A percentile compares a stretch with the other conserved stretches of the same genome.
Evolutionary conservation across 2,113 vertebrate genomes (phyloP).

Genomic region (Brachionichthys hirsutus): DNA sequence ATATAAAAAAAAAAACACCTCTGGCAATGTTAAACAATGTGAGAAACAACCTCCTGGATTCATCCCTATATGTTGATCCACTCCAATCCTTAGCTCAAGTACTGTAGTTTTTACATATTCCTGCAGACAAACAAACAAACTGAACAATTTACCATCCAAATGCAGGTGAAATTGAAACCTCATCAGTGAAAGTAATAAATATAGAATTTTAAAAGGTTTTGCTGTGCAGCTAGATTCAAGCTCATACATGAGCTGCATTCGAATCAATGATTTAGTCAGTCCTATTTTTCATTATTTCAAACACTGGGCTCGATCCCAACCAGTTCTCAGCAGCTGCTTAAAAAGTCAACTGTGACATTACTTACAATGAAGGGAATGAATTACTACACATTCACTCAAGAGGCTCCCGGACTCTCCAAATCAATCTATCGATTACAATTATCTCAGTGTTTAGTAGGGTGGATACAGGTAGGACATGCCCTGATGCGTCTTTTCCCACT

Average conservation of each 20-base stretch:
- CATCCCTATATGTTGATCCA: too few species aligned
- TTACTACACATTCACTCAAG: not conserved
- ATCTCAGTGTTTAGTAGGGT: conserved; percentile 4
- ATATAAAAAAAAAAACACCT: too few species aligned
- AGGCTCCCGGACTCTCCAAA: conserved; percentile 13
- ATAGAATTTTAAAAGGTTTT: too few species aligned
- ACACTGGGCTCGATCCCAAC: conserved; percentile 24
- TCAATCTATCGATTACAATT: not conserved
- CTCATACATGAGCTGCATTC: conserved; percentile 11
- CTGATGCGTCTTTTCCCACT: conserved; percentile 31
- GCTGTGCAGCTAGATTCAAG: conserved; percentile 15
- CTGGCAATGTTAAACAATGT: too few species aligned
- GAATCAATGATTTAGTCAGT: conserved; percentile 20
- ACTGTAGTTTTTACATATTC: too few species aligned
- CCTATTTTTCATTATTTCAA: conserved; percentile 40
- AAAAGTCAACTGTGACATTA: conserved; percentile 4
- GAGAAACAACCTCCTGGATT: too few species aligned
- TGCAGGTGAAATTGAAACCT: too few species aligned
- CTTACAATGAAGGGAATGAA: conserved; percentile 16
- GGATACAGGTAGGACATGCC: conserved; percentile 19
- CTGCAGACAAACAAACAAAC: too few species aligned
- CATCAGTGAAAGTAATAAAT: too few species aligned
- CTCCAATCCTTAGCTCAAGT: too few species aligned
- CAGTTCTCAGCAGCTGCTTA: conserved; percentile 42
- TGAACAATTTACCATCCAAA: too few species aligned